Evolutionary conservation across 2,113 vertebrate genomes (phyloP), one percentile per base, ranked within the genome.

Genomic region (Gasterosteus nipponicus): DNA sequence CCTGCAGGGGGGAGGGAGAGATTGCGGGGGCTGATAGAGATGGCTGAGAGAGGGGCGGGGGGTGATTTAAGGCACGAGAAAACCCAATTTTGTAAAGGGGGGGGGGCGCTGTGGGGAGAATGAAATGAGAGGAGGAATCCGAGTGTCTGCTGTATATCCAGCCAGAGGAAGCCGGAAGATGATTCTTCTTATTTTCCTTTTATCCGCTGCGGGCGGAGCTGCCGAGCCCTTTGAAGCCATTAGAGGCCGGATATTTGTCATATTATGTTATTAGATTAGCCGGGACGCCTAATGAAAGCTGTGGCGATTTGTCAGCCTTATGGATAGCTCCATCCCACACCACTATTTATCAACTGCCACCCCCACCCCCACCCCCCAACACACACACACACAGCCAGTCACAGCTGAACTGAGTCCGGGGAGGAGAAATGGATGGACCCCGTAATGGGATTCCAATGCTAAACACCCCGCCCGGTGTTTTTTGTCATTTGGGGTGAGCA

Each of bases 231-330:
- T 91, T 91, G 88, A 93, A 92, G 88, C 92, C 93, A 93, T 94
- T 94, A 93, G 78, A 89, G 89, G 88, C 70, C 81, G 89, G 91
- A 90, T 89, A 94, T 94, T 94, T 93, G 92, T 94, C 92, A 94
- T 93, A 94, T 93, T 91, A 93, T 93, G 93, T 92, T 93, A 94
- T 95, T 93, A 94, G 92, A 93, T 94, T 94, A 93, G 92, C 91
- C 70, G 65, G 83, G 90, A 90, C 79, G 86, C 87, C 89, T 95
- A 94, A 95, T 94, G 92, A 95, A 94, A 94, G 92, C 91, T 92
- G 88, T 83, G 89, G 92, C 88, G 86, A 94, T 94, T 92, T 92
- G 91, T 95, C 94, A 94, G 89, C 87, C 82, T 93, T 93, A 93
- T 91, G 90, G 90, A 92, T 87, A 72, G 89, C 87, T 92, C 87